Evolutionary conservation across 2,113 vertebrate species (phyloP), one percentile per base, ranked within the genome.

Genomic region (Petromus typicus): DNA sequence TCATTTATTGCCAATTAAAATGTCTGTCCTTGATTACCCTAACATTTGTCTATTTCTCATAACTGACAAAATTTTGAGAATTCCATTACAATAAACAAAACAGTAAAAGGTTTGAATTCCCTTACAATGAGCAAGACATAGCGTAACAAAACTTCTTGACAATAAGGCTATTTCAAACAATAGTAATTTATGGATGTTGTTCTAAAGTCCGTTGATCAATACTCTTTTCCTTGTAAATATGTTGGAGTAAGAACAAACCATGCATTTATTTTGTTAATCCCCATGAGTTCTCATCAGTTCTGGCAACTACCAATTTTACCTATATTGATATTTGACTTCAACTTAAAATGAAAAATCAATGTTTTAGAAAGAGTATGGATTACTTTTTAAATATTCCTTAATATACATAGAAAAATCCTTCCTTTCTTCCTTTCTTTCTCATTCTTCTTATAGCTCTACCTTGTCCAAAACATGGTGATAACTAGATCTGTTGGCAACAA

Each of bases 321-420:
- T 93, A 97, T 96, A 97, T 96, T 97, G 97, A 97, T 97, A 97
- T 95, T 97, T 96, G 94, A 71, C 93, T 97, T 61, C 81, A 97
- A 96, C 71, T 90, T 96, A 94, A 97, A 97, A 94, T 96, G 96
- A 93, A 95, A 97, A 97, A 97, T 96, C 96, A 97, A 92, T 97
- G 96, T 67, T 96, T 97, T 96, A 96, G 61, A 91, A 69, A 96
- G 97, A 97, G 69, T 80, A 66, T 83, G 27, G 23, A 59, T 93
- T 95, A 78, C 43, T 95, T 91, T 96, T 88, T 95, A 95, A 97
- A 89, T 94, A 86, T 89, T 51, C 88, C 64, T 93, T 66, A 97
- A 83, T 73, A 87, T 78, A n/a, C 86, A 43, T 85, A 34, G 78
- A 45, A 84, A 78, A 40, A 64, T 23, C 27, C 34, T 45, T 27